Evolutionary conservation across 2,888 invertebrate species (phyloP), one percentile per base, ranked within the genome.

Genomic region (Andrena chrysosceles): DNA sequence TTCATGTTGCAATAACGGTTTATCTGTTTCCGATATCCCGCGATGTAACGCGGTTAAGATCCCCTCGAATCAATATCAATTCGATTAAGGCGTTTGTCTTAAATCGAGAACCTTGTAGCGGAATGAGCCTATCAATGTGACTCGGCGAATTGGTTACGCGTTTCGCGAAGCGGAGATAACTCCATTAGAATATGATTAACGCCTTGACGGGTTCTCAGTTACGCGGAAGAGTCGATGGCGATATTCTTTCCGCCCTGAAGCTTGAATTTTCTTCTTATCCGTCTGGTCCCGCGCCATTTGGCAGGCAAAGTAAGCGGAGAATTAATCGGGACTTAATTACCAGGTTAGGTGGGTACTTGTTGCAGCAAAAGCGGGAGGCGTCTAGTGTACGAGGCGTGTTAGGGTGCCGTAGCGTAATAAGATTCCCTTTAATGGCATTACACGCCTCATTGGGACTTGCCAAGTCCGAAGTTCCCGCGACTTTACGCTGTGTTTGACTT

Each of bases 371-470:
- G 83, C 86, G 85, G 87, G 88, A 87, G 89, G 88, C 87, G 84
- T 75, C 79, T 78, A 74, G 77, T 80, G 84, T 84, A 77, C 86
- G 81, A 89, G 85, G 89, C 87, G 89, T 88, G 90, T 90, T 90
- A 92, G 87, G 90, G 91, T 85, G 83, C 89, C 89, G 85, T 89
- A 87, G 87, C 91, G 91, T 93, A 93, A 94, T 93, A 93, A 94
- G 93, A 93, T 94, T 93, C 90, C 90, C 92, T 93, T 92, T 93
- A 94, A 94, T 93, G 93, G 93, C 92, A 91, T 93, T 94, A 94
- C 92, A 94, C 92, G 94, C 93, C 94, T 94, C 94, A 94, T 94
- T 94, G 94, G 92, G 91, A 93, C 93, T 94, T 93, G 91, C 89
- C 90, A 93, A 93, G 93, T 93, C 90, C 91, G 85, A 92, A 94